phyloP scores from a whole-genome alignment of 2,113 vertebrate species.

The Aptenodytes forsteri region DNA sequence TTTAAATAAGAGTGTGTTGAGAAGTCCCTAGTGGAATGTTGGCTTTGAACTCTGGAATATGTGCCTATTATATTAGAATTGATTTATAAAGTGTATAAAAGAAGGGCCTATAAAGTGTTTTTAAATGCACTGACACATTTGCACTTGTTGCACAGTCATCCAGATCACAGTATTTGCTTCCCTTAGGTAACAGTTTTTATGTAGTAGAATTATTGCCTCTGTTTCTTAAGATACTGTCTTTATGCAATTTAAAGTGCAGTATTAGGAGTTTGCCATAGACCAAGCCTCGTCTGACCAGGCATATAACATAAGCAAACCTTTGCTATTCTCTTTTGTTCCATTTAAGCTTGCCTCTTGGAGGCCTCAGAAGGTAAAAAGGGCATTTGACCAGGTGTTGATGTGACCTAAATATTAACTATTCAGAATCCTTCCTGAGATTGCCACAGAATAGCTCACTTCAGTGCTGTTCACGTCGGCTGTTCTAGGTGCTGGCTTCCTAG shows the following conservation, averaged over 20 bases:
- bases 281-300: not conserved
- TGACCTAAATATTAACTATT: not conserved
- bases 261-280: not conserved
- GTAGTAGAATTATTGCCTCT: not conserved
- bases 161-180: not conserved
- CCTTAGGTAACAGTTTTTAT: not conserved
- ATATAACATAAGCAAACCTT: not conserved
- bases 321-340: not conserved
- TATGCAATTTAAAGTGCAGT: not conserved
- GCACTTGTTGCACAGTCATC: accelerated
- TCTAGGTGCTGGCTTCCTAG: not conserved
- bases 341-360: not conserved
- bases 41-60: not conserved
- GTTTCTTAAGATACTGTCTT: not conserved
- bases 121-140: not conserved
- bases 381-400: accelerated
- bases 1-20: not conserved
- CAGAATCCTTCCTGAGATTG: not conserved
- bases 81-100: not conserved
- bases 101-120: not conserved
- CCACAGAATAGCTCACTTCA: not conserved
- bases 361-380: too few relatives aligned
- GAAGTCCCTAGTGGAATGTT: not conserved
- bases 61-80: accelerated
- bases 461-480: accelerated